Evolutionary conservation across 2,113 vertebrate genomes (phyloP).

Genomic region (Semnornis frantzii): DNA sequence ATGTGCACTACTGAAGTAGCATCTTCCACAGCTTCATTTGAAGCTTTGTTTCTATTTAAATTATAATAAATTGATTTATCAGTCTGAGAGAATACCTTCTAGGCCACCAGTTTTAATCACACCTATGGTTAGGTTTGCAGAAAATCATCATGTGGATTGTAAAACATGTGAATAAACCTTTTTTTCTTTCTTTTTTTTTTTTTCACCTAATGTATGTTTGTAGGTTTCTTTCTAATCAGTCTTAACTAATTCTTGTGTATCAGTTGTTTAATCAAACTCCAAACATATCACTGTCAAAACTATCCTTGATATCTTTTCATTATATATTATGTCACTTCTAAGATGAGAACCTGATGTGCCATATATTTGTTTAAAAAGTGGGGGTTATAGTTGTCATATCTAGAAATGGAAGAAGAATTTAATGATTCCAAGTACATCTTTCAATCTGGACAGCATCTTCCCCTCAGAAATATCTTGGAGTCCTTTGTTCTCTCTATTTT

Average conservation of each 20-base stretch:
- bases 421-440: neutral
- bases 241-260: neutral
- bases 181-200: neutral
- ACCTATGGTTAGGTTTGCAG: neutral
- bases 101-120: neutral
- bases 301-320: neutral
- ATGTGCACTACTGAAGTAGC: neutral
- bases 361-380: neutral
- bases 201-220: neutral
- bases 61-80: neutral
- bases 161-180: neutral
- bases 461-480: neutral
- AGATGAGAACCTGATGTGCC: neutral
- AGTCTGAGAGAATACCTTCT: neutral
- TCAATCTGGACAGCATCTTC: neutral
- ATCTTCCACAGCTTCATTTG: neutral
- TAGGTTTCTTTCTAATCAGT: neutral
- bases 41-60: neutral
- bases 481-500: neutral
- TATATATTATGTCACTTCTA: neutral
- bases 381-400: neutral
- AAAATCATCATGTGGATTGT: neutral
- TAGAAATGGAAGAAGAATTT: neutral
- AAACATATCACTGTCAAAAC: neutral
- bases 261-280: neutral